phyloP scores from a whole-genome alignment of 1,140 invertebrate species.

The Caenorhabditis remanei region DNA sequence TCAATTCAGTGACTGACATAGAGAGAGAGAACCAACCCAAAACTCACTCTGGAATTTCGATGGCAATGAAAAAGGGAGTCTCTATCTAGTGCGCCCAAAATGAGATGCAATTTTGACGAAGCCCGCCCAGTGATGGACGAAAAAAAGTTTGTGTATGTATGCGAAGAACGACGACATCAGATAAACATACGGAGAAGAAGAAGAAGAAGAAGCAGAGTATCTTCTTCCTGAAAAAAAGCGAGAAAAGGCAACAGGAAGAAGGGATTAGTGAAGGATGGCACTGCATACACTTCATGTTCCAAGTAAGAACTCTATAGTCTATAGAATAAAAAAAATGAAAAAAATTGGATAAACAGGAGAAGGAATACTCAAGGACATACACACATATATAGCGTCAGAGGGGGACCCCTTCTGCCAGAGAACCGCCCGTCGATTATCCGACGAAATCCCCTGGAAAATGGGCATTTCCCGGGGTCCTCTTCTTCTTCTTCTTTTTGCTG shows the following conservation, averaged over 20 bases:
- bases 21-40: conserved; percentile 10
- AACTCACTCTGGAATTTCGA: conserved; percentile 41
- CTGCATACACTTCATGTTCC: background rate
- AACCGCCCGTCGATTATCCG: background rate
- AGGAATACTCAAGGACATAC: conserved; percentile 13
- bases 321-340: background rate
- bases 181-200: background rate
- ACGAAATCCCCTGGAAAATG: conserved; percentile 5
- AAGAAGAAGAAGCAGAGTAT: background rate
- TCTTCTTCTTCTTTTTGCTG: conserved; percentile 2
- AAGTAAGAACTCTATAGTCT: background rate
- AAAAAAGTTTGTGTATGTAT: conserved; percentile 11
- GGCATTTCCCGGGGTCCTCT: conserved; percentile 26
- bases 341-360: background rate
- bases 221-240: background rate
- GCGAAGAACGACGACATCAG: background rate
- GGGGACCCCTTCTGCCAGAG: background rate
- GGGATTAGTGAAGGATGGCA: background rate
- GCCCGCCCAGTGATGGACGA: too few species aligned
- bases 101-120: conserved; percentile 53
- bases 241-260: background rate
- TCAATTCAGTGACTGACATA: background rate
- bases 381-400: background rate
- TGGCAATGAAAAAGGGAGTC: background rate
- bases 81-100: background rate